Evolutionary conservation across 2,797 vertebrate species (phyloP), one percentile per base, ranked within the genome.

Genomic region (Malurus leucopterus): DNA sequence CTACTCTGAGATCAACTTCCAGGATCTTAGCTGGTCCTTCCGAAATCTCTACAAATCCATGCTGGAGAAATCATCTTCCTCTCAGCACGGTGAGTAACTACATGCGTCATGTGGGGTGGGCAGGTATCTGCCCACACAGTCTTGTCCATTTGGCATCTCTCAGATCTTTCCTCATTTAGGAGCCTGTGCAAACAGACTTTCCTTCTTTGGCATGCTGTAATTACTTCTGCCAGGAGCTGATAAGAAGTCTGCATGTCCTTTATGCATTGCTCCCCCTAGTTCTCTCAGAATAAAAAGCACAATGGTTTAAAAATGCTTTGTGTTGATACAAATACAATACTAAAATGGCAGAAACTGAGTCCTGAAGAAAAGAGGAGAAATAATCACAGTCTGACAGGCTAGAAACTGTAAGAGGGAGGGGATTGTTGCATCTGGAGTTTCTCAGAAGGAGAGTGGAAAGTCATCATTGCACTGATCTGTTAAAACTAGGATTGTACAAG

Each of bases 1-100:
- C 96, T 99, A 99, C 57, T 98, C 99, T 2, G 99, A 99, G 96
- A 97, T 99, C 94, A 98, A 98, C 95, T 97, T 99, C 72, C 99
- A 99, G 61, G 99, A 99, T 94, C 96, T 99, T 80, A 99, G 98
- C 76, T 98, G 98, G 69, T 99, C 99, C 82, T 99, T 99, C 97
- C 98, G 99, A 92, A 99, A 98, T 71, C 98, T 99, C 76, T 98
- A 98, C 96, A 98, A 98, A 96, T 99, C 98, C 24, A 98, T 99
- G 98, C 98, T 98, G 83, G 99, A 99, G 96, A 98, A 98, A 90
- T 98, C 98, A 54, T 97, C 98, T 78, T 97, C 97, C 27, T 97
- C 97, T 70, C 97, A 97, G 94, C 97, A 97, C 15, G 97, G 97
- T 98, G 91, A 96, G 97, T 94, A 87, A 86, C 91, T 32, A 2